A percentile compares a stretch with the other conserved stretches of the same genome.
phyloP scores from a whole-genome alignment of 2,113 vertebrate species.

The Sinocyclocheilus anophthalmus region DNA sequence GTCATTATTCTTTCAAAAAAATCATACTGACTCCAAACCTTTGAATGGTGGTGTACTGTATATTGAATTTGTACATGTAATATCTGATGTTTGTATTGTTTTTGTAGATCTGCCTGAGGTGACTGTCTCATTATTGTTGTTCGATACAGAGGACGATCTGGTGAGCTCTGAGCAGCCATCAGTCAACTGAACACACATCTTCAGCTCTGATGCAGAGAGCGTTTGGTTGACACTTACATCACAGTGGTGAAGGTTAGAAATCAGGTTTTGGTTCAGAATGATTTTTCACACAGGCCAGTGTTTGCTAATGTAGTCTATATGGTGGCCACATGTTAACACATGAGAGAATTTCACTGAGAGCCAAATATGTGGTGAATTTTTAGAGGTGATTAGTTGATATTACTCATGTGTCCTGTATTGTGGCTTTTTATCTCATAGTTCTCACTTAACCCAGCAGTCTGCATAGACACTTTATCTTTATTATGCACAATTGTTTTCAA shows the following conservation, averaged over 20 bases:
- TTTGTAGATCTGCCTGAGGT: conserved; percentile 49
- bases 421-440: background rate
- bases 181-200: conserved; percentile 40
- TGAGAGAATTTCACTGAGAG: background rate
- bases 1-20: background rate
- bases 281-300: background rate
- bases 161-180: conserved; percentile 29
- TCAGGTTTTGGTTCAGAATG: background rate
- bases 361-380: background rate
- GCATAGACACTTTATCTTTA: background rate
- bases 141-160: conserved; percentile 38
- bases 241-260: background rate
- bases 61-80: background rate
- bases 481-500: conserved; percentile 3
- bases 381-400: background rate
- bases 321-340: background rate
- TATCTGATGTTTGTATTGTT: background rate
- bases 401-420: background rate
- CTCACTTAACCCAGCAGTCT: background rate
- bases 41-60: background rate
- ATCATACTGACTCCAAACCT: background rate
- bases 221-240: background rate
- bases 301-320: background rate
- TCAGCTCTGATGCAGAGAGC: background rate
- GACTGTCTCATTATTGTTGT: too few relatives aligned